Conservation (phyloP, 2,888 invertebrate genomes). For the Ornithoptera priamus region DNA sequence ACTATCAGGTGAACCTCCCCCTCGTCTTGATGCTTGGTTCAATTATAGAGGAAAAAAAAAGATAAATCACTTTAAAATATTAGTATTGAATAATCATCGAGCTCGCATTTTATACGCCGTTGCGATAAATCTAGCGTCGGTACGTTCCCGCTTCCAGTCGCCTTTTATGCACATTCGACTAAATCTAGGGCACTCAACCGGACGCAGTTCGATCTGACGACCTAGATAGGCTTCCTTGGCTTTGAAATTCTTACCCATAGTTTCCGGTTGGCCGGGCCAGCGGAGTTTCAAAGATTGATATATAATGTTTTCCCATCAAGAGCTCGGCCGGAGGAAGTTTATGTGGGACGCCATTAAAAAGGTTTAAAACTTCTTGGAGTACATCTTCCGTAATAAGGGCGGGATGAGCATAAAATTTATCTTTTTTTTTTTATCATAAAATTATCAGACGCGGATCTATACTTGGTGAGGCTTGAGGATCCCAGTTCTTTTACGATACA, state of each 20-base stretch:
- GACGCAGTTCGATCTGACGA: conserved; percentile 17
- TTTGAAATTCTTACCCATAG: conserved; percentile 23
- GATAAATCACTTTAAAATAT: too few species aligned
- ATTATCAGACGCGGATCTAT: too few species aligned
- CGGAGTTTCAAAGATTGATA: conserved; percentile 9
- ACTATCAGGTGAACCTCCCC: too few species aligned
- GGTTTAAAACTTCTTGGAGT: not conserved
- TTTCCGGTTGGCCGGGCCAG: conserved; percentile 11
- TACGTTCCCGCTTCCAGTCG: conserved; percentile 5
- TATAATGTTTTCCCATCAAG: conserved; percentile 10
- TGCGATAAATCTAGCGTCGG: too few species aligned
- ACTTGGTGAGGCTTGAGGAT: too few species aligned
- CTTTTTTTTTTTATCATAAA: too few species aligned
- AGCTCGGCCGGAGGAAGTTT: not conserved
- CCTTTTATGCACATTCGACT: conserved; percentile 26
- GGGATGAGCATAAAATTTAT: too few species aligned
- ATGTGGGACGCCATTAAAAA: not conserved
- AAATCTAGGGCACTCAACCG: conserved; percentile 22
- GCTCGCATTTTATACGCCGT: too few species aligned
- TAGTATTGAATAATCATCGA: too few species aligned
- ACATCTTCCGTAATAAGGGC: not conserved
- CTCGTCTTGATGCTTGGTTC: too few species aligned
- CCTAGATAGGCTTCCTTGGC: conserved; percentile 21
- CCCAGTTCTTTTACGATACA: too few species aligned
- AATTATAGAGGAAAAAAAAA: too few species aligned